A percentile compares a stretch with the other conserved stretches of the same genome.
Conservation (phyloP, 2,888 invertebrate genomes). For the Gymnocheta viridis region DNA sequence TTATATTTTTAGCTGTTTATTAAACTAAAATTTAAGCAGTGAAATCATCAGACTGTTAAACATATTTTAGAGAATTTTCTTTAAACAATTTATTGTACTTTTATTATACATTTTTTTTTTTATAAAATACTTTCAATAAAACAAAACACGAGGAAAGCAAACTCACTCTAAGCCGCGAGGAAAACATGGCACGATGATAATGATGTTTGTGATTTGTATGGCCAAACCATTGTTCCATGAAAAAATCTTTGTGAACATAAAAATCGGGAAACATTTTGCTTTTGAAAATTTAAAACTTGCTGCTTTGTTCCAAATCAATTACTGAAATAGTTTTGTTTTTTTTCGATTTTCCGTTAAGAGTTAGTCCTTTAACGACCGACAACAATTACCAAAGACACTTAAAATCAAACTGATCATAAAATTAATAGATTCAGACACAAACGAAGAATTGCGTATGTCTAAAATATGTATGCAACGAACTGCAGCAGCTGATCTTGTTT, state of each 20-base stretch:
- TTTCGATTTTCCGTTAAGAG: no score
- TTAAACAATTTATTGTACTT: neutral
- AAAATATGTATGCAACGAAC: slow-evolving; percentile 24
- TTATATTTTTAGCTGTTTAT: neutral
- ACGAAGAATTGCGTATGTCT: slow-evolving; percentile 41
- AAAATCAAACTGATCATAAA: slow-evolving; percentile 65
- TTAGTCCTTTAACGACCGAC: slow-evolving; percentile 24
- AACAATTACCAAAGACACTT: slow-evolving; percentile 58
- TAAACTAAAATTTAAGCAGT: neutral
- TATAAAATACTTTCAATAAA: no score
- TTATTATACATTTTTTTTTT: neutral
- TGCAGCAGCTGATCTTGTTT: slow-evolving; percentile 51
- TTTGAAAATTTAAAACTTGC: neutral
- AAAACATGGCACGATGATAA: slow-evolving; percentile 65
- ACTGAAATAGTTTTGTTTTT: neutral
- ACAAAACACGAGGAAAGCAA: neutral
- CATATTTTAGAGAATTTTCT: neutral
- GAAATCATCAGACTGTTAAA: slow-evolving; percentile 53
- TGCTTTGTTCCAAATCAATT: neutral
- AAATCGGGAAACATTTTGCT: slow-evolving; percentile 67
- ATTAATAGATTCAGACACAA: slow-evolving; percentile 54
- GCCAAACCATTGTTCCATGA: slow-evolving; percentile 64
- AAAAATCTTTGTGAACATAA: slow-evolving; percentile 67
- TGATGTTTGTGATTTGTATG: slow-evolving; percentile 64
- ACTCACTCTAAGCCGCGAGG: slow-evolving; percentile 43